phyloP scores from a whole-genome alignment of 2,113 vertebrate species.

The Perca flavescens region DNA sequence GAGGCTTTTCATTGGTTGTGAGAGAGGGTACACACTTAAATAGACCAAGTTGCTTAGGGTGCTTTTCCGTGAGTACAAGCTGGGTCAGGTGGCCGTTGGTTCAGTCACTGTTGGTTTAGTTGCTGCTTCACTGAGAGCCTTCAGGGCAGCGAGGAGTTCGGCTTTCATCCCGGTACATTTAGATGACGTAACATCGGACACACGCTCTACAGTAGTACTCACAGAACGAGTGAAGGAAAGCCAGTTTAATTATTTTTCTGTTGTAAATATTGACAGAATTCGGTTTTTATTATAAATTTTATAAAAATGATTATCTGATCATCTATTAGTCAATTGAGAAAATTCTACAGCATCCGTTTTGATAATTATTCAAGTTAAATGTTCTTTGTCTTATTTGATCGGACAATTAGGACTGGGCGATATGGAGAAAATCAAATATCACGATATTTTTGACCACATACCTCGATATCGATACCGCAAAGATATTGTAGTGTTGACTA shows the following conservation, averaged over 20 bases:
- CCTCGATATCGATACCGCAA: no score
- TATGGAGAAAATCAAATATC: no score
- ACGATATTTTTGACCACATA: no score
- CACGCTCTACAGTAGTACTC: background rate
- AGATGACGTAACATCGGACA: background rate
- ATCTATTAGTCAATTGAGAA: background rate
- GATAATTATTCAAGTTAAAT: no score
- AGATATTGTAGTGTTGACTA: no score
- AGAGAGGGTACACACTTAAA: constrained; percentile 17
- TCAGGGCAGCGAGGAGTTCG: constrained; percentile 12
- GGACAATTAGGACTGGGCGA: background rate
- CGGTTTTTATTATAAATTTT: background rate
- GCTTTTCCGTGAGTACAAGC: background rate
- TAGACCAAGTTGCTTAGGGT: constrained; percentile 12
- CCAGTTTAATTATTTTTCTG: constrained; percentile 2
- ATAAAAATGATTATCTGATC: no score
- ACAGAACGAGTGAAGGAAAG: background rate
- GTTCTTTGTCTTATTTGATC: background rate
- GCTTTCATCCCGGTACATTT: constrained; percentile 25
- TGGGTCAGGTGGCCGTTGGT: constrained; percentile 29
- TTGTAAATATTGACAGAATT: background rate
- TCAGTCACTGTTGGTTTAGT: constrained; percentile 28
- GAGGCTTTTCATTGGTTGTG: constrained; percentile 1
- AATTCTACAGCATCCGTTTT: background rate
- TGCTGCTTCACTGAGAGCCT: constrained; percentile 1